Evolutionary conservation across 2,797 vertebrate genomes (phyloP).

Genomic region (Eupleurogrammus muticus): DNA sequence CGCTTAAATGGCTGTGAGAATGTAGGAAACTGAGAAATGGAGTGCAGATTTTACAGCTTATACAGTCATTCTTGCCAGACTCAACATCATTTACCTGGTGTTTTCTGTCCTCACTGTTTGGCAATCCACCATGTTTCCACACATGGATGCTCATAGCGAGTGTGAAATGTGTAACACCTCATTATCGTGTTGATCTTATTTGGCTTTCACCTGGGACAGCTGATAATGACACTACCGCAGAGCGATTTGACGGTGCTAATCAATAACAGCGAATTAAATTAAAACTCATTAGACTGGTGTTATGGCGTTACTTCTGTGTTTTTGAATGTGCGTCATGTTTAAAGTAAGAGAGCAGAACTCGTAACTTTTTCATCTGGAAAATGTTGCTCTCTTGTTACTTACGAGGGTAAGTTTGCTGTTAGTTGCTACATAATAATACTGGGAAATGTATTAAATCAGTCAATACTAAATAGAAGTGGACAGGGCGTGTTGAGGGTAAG

Average conservation of each 20-base stretch:
- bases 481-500: neutral
- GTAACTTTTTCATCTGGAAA: slow-evolving; percentile 38
- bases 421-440: slow-evolving; percentile 5
- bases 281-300: slow-evolving; percentile 27
- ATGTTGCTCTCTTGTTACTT: slow-evolving; percentile 17
- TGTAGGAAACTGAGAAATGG: neutral
- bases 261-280: slow-evolving; percentile 43
- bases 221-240: slow-evolving; percentile 35
- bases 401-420: neutral
- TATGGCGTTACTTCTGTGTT: slow-evolving; percentile 22
- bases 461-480: slow-evolving; percentile 2
- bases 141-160: slow-evolving; percentile 19
- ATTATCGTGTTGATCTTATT: slow-evolving; percentile 42
- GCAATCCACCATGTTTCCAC: slow-evolving; percentile 2
- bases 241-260: slow-evolving; percentile 52
- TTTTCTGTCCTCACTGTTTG: slow-evolving; percentile 13
- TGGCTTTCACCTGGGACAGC: slow-evolving; percentile 36
- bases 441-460: slow-evolving; percentile 8
- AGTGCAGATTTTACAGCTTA: neutral
- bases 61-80: slow-evolving; percentile 1
- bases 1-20: neutral
- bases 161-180: slow-evolving; percentile 58
- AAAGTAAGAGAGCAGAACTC: slow-evolving; percentile 9
- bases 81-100: slow-evolving; percentile 4
- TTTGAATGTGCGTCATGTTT: slow-evolving; percentile 32